Percentiles rank a stretch among this genome's conserved stretches.
phyloP scores from a whole-genome alignment of 2,113 vertebrate genomes.

The Oryzias celebensis region DNA sequence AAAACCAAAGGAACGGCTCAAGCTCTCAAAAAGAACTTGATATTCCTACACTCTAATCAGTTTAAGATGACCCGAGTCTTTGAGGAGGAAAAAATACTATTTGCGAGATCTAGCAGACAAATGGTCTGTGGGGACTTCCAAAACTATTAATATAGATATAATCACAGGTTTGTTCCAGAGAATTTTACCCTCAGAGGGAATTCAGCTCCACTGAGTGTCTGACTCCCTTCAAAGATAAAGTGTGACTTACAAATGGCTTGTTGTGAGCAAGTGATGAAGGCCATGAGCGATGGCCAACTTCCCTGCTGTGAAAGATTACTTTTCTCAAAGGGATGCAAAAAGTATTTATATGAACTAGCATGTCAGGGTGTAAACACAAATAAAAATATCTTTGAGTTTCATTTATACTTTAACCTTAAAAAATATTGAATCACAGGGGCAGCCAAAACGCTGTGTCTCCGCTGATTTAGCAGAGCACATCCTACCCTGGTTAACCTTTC shows the following conservation, averaged over 20 bases:
- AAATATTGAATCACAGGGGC: not conserved
- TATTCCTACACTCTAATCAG: constrained; percentile 81
- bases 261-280: constrained; percentile 73
- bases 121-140: constrained; percentile 71
- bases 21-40: constrained; percentile 67
- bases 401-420: not conserved
- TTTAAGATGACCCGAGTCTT: constrained; percentile 81
- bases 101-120: constrained; percentile 70
- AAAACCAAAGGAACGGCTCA: constrained; percentile 74
- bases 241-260: constrained; percentile 81
- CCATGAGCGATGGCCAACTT: constrained; percentile 67
- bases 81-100: constrained; percentile 72
- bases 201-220: constrained; percentile 61
- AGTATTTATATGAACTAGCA: not conserved
- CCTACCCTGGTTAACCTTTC: constrained; percentile 23
- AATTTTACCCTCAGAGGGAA: constrained; percentile 71
- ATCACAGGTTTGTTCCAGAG: constrained; percentile 75
- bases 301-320: constrained; percentile 56
- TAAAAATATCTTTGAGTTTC: constrained; percentile 14
- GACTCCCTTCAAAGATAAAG: constrained; percentile 74
- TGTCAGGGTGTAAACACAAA: not conserved
- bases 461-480: constrained; percentile 13
- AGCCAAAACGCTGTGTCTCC: not conserved
- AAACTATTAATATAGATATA: constrained; percentile 80
- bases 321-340: constrained; percentile 41